Evolutionary conservation across 1,140 invertebrate species (phyloP).

Genomic region (Heliconius himera): DNA sequence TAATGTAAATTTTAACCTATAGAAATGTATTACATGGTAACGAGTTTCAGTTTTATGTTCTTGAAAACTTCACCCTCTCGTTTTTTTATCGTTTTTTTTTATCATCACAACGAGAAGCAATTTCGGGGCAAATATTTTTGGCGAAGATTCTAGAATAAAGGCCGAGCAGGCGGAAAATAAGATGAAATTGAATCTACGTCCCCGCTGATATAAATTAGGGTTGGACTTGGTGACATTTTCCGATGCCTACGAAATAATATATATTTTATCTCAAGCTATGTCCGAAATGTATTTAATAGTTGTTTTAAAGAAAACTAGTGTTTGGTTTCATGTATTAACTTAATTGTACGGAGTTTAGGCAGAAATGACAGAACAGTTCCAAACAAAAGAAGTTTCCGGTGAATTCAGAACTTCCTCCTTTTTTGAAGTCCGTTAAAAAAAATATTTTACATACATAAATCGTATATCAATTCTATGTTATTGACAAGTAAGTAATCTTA

Average conservation of each 20-base stretch:
- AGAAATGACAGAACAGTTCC: neutral
- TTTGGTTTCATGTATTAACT: too few relatives aligned
- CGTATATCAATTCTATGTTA: too few relatives aligned
- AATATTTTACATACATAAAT: too few relatives aligned
- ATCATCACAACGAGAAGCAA: slow-evolving; percentile 22
- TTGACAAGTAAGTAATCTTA: too few relatives aligned
- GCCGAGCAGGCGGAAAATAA: slow-evolving; percentile 22
- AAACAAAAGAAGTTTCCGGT: too few relatives aligned
- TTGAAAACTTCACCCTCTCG: neutral
- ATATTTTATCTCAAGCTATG: neutral
- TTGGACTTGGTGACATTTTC: slow-evolving; percentile 9
- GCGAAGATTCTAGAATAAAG: slow-evolving; percentile 14
- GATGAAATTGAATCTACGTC: slow-evolving; percentile 24
- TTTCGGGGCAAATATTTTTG: slow-evolving; percentile 20
- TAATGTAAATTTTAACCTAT: slow-evolving; percentile 1
- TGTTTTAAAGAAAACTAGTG: neutral
- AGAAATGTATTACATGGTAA: neutral
- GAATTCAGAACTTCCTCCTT: too few relatives aligned
- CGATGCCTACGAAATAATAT: neutral
- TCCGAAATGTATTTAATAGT: neutral
- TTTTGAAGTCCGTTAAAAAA: too few relatives aligned
- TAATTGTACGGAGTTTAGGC: neutral
- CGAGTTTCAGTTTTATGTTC: slow-evolving; percentile 17
- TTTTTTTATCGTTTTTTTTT: slow-evolving; percentile 17
- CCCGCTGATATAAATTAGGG: slow-evolving; percentile 20